Conservation (phyloP, 1,140 invertebrate species). For the Agraylea sexmaculata region DNA sequence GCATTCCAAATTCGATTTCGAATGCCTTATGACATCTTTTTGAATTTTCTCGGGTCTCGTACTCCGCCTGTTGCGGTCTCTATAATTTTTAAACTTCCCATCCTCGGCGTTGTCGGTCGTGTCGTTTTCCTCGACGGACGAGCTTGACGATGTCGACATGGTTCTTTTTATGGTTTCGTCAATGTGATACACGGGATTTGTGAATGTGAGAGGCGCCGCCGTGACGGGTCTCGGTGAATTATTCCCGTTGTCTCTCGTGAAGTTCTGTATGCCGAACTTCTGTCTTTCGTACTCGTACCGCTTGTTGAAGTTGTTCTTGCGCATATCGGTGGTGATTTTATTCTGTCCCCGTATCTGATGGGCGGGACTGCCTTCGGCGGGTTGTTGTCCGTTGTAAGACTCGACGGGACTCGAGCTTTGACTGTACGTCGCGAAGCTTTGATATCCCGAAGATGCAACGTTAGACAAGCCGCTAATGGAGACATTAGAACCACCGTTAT, state of each 20-base stretch:
- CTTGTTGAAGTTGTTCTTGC: slow-evolving; percentile 36
- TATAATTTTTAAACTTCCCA: slow-evolving; percentile 39
- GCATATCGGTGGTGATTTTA: slow-evolving; percentile 7
- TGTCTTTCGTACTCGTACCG: slow-evolving; percentile 40
- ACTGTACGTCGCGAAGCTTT: slow-evolving; percentile 81
- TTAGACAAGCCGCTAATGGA: slow-evolving; percentile 73
- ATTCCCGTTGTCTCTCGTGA: slow-evolving; percentile 37
- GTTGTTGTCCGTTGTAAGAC: slow-evolving; percentile 37
- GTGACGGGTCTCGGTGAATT: slow-evolving; percentile 39
- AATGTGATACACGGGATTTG: slow-evolving; percentile 76
- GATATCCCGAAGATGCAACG: slow-evolving; percentile 79
- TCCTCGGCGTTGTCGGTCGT: slow-evolving; percentile 42
- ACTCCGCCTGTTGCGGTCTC: slow-evolving; percentile 30
- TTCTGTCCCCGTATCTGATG: slow-evolving; percentile 11
- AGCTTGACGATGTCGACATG: slow-evolving; percentile 34
- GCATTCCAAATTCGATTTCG: slow-evolving; percentile 16
- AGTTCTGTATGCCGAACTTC: slow-evolving; percentile 41
- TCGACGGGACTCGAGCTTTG: slow-evolving; percentile 85
- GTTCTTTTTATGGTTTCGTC: slow-evolving; percentile 35
- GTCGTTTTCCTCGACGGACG: slow-evolving; percentile 41
- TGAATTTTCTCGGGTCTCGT: slow-evolving; percentile 4
- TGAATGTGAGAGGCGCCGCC: slow-evolving; percentile 63
- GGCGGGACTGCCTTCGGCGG: slow-evolving; percentile 23
- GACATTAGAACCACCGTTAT: slow-evolving; percentile 53
- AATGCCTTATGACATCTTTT: slow-evolving; percentile 15